These are phyloP conservation scores for Ursus arctos DNA, from an alignment of 2,113 vertebrate species.

Conservation along the genomic window DNA sequence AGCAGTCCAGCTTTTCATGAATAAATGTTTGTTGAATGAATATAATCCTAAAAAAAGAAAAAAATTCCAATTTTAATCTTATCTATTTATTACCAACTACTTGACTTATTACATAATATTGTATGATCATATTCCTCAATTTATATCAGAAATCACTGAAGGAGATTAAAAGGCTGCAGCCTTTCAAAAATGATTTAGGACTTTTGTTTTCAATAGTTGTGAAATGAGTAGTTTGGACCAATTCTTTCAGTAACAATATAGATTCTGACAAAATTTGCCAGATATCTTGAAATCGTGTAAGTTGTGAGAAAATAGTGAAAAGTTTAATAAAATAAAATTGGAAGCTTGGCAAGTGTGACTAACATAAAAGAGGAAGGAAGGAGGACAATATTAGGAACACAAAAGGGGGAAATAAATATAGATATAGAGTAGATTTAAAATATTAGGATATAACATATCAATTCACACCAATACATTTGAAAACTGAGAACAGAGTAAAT, in stretches of 20 bases:
- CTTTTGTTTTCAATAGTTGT: not conserved
- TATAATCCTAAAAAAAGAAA: not conserved
- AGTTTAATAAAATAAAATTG: not conserved
- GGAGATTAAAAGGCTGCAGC: not conserved
- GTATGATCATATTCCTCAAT: not conserved
- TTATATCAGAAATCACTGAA: conserved; percentile 8
- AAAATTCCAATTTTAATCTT: not conserved
- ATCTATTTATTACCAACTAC: not conserved
- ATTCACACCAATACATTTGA: not conserved
- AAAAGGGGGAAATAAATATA: not conserved
- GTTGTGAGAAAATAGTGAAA: not conserved
- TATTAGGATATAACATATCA: not conserved
- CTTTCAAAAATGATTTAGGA: conserved; percentile 8
- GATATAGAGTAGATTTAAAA: not conserved
- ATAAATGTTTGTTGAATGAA: conserved; percentile 15
- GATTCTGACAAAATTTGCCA: not conserved
- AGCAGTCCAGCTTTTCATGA: not conserved
- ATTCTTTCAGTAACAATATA: not conserved
- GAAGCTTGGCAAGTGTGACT: not conserved
- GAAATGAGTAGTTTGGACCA: not conserved
- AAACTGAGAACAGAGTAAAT: not conserved
- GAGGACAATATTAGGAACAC: not conserved
- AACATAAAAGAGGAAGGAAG: not conserved
- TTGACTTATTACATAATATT: not conserved
- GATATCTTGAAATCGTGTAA: not conserved